Evolutionary conservation across 2,888 invertebrate species (phyloP), one percentile per base, ranked within the genome.

Genomic region (Phyllotreta striolata): DNA sequence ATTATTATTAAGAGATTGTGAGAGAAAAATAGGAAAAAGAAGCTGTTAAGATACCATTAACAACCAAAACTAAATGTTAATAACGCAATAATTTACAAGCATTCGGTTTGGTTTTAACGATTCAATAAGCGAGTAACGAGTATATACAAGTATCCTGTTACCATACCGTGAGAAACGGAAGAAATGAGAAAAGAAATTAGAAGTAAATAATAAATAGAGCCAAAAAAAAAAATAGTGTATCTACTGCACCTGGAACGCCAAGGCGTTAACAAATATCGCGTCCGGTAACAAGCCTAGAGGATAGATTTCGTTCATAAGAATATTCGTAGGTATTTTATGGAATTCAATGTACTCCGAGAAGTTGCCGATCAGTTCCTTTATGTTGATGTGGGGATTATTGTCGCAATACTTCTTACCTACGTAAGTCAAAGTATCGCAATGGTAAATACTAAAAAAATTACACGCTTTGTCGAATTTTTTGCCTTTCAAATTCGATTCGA

Each of bases 261-360:
- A 83, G 40, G 96, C 95, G 76, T 93, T 95, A 92, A 96, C 93
- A 76, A 96, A 93, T 77, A 93, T 93, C 76, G 90, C 89, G 82
- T 95, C 92, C 0, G 96, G 95, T 24, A 96, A 95, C 76, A 96
- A 82, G 43, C 91, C 91, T 66, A 96, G 82, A 0, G 95, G 95
- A 83, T 95, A 92, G 34, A 96, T 92, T 77, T 96, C 96, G 63
- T 92, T 86, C 95, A 96, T 96, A 72, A 96, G 83, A 34, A 95
- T 93, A 76, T 93, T 93, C 2, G 96, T 95, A 0, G 96, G 96
- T 61, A 96, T 96, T 84, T 95, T 95, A 80, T 96, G 95, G 79
- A 96, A 96, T 80, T 95, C 95, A 64, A 96, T 96, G 81, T 92
- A 95, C 79, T 95, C 95, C 77, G 95, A 81, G 78, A 96, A 96